These are phyloP conservation scores for Tipula unca DNA, from an alignment of 2,888 invertebrate genomes.

Conservation along the genomic window DNA sequence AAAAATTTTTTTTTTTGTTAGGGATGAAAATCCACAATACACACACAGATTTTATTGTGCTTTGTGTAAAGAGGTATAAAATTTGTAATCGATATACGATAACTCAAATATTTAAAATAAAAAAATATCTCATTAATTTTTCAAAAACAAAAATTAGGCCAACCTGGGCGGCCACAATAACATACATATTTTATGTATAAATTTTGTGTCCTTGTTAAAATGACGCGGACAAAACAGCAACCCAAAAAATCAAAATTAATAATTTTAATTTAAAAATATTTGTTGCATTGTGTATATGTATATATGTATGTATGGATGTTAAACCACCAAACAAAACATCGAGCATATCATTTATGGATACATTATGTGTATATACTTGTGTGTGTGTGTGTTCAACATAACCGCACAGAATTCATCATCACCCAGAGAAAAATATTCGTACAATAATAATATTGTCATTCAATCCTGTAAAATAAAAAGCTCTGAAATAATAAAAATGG, in stretches of 20 bases:
- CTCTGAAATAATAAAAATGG: background rate
- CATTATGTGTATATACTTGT: background rate
- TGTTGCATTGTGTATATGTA: background rate
- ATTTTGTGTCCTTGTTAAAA: background rate
- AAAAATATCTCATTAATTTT: background rate
- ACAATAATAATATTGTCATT: conserved; percentile 9
- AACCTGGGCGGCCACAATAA: background rate
- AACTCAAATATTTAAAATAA: background rate
- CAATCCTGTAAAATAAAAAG: background rate
- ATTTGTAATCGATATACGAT: background rate
- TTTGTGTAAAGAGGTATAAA: background rate
- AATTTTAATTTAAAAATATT: background rate
- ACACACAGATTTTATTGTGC: background rate
- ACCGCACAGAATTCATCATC: background rate
- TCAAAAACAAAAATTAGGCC: background rate
- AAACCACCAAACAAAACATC: background rate
- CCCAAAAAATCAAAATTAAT: background rate
- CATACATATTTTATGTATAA: background rate
- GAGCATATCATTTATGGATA: background rate
- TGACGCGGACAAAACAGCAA: background rate
- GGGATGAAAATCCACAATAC: background rate
- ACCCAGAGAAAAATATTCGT: background rate
- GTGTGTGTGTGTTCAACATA: background rate
- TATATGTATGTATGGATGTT: background rate
- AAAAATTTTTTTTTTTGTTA: background rate